These are phyloP conservation scores for Psilopsiagon aurifrons DNA, from an alignment of 2,113 vertebrate species.

Conservation along the genomic window DNA sequence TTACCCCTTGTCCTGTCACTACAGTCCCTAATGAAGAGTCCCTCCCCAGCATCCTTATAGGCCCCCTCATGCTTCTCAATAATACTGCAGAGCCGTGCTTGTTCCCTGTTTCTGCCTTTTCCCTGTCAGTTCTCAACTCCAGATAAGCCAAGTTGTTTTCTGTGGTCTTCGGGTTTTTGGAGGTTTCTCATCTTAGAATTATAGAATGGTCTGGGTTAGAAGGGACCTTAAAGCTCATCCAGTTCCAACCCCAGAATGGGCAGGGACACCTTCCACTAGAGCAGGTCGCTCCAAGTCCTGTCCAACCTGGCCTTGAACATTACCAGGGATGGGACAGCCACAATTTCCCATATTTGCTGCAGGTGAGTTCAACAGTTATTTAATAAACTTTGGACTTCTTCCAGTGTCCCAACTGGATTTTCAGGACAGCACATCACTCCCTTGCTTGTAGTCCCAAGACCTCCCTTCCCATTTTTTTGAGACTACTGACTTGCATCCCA, in stretches of 20 bases:
- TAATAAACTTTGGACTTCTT: not conserved
- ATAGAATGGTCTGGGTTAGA: not conserved
- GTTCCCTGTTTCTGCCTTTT: not conserved
- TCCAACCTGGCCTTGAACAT: not conserved
- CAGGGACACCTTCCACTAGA: not conserved
- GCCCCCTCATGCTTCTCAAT: not conserved
- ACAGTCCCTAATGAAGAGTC: too few species aligned
- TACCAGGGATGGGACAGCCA: not conserved
- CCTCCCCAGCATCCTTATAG: too few species aligned
- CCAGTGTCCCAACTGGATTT: not conserved
- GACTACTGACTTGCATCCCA: not conserved
- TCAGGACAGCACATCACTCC: not conserved
- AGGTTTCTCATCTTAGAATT: not conserved
- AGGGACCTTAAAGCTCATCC: not conserved
- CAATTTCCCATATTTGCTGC: rapidly evolving
- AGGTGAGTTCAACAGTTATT: not conserved
- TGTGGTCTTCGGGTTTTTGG: not conserved
- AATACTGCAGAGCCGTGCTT: not conserved
- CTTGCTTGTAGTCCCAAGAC: rapidly evolving
- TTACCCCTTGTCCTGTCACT: too few species aligned
- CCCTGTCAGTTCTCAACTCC: not conserved
- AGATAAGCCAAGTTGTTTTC: not conserved
- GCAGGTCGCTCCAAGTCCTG: not conserved
- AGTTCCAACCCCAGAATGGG: not conserved
- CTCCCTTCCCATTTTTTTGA: not conserved